These are phyloP conservation scores for Chironex yamaguchii DNA, from an alignment of 30 jellyfish, hydroid and myxozoan genomes.

Conservation along the genomic window DNA sequence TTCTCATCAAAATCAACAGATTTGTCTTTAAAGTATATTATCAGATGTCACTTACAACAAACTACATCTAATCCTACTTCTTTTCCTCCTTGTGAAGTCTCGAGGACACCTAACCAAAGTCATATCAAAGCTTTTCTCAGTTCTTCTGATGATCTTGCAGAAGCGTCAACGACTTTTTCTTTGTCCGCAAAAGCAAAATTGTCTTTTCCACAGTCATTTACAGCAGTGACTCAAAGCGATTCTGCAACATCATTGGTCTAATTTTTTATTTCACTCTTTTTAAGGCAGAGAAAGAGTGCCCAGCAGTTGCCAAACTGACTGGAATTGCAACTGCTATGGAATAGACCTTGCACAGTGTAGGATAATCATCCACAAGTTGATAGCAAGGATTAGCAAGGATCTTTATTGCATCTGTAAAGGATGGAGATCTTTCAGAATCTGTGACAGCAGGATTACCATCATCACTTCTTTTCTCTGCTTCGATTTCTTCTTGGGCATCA, in stretches of 20 bases:
- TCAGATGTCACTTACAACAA: no score
- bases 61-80: no score
- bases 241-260: conserved; percentile 44
- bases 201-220: conserved; percentile 25
- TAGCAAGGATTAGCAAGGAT: conserved; percentile 44
- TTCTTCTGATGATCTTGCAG: conserved; percentile 15
- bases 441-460: conserved; percentile 4
- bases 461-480: conserved; percentile 1
- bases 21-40: no score
- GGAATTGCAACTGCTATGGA: conserved; percentile 60
- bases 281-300: conserved; percentile 49
- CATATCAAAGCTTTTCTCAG: conserved; percentile 5
- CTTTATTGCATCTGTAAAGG: conserved; percentile 36
- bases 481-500: neutral
- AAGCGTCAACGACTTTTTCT: conserved; percentile 8
- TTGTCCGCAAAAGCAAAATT: conserved; percentile 30
- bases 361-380: conserved; percentile 48
- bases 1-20: no score
- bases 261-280: conserved; percentile 26
- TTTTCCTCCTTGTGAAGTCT: no score
- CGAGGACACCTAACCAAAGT: neutral
- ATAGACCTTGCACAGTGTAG: conserved; percentile 43
- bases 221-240: conserved; percentile 41
- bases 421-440: conserved; percentile 22
- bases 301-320: conserved; percentile 55